Conservation (phyloP, 2,797 vertebrate genomes). For the Moxostoma hubbsi region DNA sequence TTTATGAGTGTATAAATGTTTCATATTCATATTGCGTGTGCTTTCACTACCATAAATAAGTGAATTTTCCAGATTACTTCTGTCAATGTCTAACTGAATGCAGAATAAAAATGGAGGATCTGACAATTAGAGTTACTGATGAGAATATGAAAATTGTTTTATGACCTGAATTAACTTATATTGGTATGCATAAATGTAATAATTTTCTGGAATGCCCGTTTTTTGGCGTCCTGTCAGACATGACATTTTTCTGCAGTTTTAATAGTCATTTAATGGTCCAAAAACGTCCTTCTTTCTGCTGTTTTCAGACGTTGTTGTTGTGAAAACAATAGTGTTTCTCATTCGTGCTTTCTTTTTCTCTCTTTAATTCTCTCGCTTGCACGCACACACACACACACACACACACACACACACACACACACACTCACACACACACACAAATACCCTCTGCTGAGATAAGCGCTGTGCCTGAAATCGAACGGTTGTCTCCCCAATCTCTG, state of each 20-base stretch:
- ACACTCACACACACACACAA: slow-evolving; percentile 16
- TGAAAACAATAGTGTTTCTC: slow-evolving; percentile 29
- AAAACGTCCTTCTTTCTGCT: neutral
- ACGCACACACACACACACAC: neutral
- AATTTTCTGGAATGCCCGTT: neutral
- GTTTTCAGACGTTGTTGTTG: slow-evolving; percentile 12
- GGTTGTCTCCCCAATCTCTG: slow-evolving; percentile 50
- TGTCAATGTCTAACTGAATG: neutral
- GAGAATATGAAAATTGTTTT: neutral
- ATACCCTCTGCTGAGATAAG: slow-evolving; percentile 55
- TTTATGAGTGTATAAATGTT: no score
- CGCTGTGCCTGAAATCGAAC: slow-evolving; percentile 54
- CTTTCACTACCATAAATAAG: no score
- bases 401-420: slow-evolving; percentile 3
- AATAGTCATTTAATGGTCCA: slow-evolving; percentile 35
- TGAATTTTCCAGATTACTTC: no score
- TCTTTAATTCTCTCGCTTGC: slow-evolving; percentile 10
- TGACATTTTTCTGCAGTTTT: slow-evolving; percentile 11
- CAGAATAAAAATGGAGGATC: neutral
- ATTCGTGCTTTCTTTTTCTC: slow-evolving; percentile 19
- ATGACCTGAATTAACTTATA: slow-evolving; percentile 12
- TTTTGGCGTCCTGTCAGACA: slow-evolving; percentile 9
- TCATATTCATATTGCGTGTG: no score
- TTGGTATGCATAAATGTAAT: neutral
- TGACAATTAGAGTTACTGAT: neutral